Evolutionary conservation across 2,888 invertebrate genomes (phyloP), one percentile per base, ranked within the genome.

Genomic region (Rhopalosiphum nymphaeae): DNA sequence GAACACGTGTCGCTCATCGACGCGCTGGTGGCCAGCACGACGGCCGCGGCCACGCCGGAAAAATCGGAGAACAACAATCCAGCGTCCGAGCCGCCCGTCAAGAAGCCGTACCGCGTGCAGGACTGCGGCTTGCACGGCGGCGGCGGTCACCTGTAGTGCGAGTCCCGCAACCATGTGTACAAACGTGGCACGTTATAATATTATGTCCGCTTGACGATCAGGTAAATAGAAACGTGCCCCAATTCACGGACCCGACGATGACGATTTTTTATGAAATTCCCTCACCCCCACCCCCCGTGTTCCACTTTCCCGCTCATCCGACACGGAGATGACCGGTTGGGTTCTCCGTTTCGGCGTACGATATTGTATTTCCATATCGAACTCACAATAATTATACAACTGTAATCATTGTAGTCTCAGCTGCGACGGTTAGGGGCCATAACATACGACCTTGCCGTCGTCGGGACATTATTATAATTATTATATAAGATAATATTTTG

Each of bases 41-140:
- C 93, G 88, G 61, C 88, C 29, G 88, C 88, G 67, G 92, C 88
- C 56, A 90, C 93, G 25, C 93, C 93, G 29, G 93, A 94, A 42
- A 94, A 94, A 21, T 94, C 93, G 44, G 93, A 94, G 36, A 94
- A 94, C 90, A 94, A 94, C 86, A 94, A 94, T n/a, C 93, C 93
- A n/a, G 90, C 93, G 49, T n/a, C 46, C 29, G 90, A 86, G 57
- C 90, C 86, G 29, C 90, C 93, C 46, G 57, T 57, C 46, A 94
- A 94, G 25, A 94, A 86, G n/a, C 86, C 93, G 16, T 94, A 94
- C 46, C 90, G 42, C 61, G 57, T n/a, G 89, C 49, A 84, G 25
- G 88, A 88, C 7, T 84, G 84, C 61, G 36, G 90, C 53, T 25
- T 89, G 85, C 85, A 36, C 90, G 61, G 86, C 61, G 46, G 85